Evolutionary conservation across 2,113 vertebrate genomes (phyloP).

Genomic region (Gobius niger): DNA sequence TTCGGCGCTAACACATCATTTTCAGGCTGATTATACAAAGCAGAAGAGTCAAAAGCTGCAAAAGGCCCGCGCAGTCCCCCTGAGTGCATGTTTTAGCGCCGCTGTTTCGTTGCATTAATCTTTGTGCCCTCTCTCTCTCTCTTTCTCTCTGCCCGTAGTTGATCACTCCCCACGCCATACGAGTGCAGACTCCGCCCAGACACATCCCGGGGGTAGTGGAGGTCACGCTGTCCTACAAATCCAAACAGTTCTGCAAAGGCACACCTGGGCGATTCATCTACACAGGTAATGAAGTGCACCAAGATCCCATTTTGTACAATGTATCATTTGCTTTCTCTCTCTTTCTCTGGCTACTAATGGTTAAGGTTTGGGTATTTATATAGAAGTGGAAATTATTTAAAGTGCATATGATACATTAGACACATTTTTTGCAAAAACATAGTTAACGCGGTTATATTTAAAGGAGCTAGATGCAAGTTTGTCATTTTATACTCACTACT

Average conservation of each 20-base stretch:
- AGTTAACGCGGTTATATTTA: too few relatives aligned
- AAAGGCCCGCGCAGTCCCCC: constrained; percentile 24
- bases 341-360: neutral
- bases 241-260: constrained; percentile 99
- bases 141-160: constrained; percentile 76
- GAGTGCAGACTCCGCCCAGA: constrained; percentile 96
- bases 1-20: constrained; percentile 55
- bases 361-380: neutral
- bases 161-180: constrained; percentile 97
- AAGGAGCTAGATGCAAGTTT: too few relatives aligned
- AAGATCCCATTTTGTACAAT: neutral
- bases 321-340: neutral
- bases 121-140: constrained; percentile 23
- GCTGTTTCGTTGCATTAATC: constrained; percentile 56
- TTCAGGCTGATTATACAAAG: constrained; percentile 64
- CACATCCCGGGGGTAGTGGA: constrained; percentile 99
- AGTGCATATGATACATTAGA: too few relatives aligned
- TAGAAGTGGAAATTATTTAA: too few relatives aligned
- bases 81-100: constrained; percentile 39
- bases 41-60: constrained; percentile 60
- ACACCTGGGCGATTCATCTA: constrained; percentile 99
- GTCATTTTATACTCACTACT: too few relatives aligned
- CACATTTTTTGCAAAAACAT: too few relatives aligned
- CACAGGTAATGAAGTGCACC: constrained; percentile 82
- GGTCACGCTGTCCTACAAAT: constrained; percentile 99